Conservation (phyloP, 2,113 vertebrate species). For the Ammodytes marinus region DNA sequence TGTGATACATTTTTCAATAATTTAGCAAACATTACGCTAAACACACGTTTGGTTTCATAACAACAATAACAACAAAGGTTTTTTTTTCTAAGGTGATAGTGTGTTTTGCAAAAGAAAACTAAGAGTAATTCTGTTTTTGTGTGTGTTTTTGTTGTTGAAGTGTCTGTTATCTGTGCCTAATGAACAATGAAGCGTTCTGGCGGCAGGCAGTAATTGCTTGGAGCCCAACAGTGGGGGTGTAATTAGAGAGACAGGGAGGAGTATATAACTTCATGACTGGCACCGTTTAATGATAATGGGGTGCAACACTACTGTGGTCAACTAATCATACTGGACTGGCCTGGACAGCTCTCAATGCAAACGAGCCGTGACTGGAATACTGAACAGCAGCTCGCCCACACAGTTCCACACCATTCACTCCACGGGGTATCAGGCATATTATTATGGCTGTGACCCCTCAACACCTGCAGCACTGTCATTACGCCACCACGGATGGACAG, state of each 20-base stretch:
- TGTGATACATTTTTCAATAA: conserved; percentile 14
- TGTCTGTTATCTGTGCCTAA: conserved; percentile 74
- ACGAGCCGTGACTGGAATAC: conserved; percentile 81
- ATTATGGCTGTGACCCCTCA: conserved; percentile 72
- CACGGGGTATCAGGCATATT: conserved; percentile 66
- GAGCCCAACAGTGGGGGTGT: conserved; percentile 80
- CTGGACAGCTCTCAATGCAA: conserved; percentile 71
- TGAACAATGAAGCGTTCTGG: conserved; percentile 77
- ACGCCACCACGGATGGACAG: conserved; percentile 66
- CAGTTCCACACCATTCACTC: conserved; percentile 63
- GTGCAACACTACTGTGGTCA: conserved; percentile 79
- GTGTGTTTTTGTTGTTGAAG: conserved; percentile 78
- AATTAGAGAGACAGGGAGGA: conserved; percentile 78
- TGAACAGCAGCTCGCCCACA: conserved; percentile 70
- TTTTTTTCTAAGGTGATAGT: neutral
- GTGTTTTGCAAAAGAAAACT: conserved; percentile 36
- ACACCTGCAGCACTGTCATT: conserved; percentile 76
- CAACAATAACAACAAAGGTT: conserved; percentile 13
- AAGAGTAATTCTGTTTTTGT: conserved; percentile 45
- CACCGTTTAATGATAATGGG: conserved; percentile 81
- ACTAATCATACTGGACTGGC: conserved; percentile 81
- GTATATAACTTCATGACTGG: conserved; percentile 81
- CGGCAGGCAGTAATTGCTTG: conserved; percentile 74
- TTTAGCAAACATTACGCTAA: neutral
- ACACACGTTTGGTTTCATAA: neutral